phyloP scores from a whole-genome alignment of 2,888 invertebrate genomes.

The Cerceris ruficornis region DNA sequence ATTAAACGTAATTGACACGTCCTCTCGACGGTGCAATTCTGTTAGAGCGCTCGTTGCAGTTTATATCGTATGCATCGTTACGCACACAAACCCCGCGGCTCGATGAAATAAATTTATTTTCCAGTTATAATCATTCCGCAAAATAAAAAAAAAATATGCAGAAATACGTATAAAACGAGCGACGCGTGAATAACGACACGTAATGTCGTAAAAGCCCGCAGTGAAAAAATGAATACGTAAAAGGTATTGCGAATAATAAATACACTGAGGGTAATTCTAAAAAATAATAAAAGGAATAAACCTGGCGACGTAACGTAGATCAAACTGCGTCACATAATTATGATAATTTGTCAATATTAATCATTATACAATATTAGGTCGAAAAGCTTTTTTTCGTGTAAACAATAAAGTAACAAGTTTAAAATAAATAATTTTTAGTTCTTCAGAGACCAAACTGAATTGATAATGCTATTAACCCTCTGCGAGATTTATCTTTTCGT shows the following conservation, averaged over 20 bases:
- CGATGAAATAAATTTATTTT: conserved; percentile 17
- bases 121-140: conserved; percentile 26
- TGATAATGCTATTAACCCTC: no score
- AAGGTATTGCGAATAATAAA: background rate
- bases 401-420: no score
- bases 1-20: conserved; percentile 62
- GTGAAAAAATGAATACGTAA: background rate
- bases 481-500: no score
- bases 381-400: no score
- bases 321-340: no score
- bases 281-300: no score
- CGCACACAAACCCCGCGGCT: conserved; percentile 1
- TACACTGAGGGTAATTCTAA: background rate
- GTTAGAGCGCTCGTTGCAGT: conserved; percentile 26
- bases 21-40: conserved; percentile 35
- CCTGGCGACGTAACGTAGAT: no score
- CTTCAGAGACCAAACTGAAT: no score
- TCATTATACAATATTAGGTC: no score
- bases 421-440: no score
- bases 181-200: background rate
- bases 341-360: no score
- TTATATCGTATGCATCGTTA: conserved; percentile 41
- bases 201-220: background rate
- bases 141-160: conserved; percentile 3
- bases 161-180: background rate